Conservation (phyloP, 2,797 vertebrate genomes). For the Clarias platycephalus region DNA sequence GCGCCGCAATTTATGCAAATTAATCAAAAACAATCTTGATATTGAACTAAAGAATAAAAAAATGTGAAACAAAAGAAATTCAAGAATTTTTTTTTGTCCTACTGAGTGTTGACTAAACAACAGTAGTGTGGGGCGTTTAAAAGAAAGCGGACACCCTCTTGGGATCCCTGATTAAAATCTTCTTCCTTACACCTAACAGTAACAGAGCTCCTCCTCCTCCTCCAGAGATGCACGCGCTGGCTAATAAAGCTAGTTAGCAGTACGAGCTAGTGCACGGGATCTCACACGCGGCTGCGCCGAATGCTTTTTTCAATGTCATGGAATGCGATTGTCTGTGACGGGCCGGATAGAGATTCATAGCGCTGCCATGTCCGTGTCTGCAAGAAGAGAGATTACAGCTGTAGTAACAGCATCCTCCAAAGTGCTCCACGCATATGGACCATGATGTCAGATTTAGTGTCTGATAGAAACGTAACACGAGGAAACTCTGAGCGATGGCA, state of each 20-base stretch:
- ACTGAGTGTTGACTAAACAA: constrained; percentile 67
- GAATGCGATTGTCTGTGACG: constrained; percentile 63
- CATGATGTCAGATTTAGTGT: constrained; percentile 72
- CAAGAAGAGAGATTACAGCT: constrained; percentile 55
- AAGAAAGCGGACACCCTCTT: constrained; percentile 64
- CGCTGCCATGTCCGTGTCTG: constrained; percentile 45
- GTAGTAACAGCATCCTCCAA: constrained; percentile 48
- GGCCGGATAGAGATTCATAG: constrained; percentile 58
- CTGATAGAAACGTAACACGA: constrained; percentile 67
- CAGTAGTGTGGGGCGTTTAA: constrained; percentile 70
- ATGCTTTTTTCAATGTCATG: constrained; percentile 64
- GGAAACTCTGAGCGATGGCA: constrained; percentile 74
- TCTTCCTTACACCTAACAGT: constrained; percentile 69
- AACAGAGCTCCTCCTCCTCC: constrained; percentile 52
- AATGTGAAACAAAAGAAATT: background rate
- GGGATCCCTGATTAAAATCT: constrained; percentile 68
- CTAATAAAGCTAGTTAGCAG: constrained; percentile 33
- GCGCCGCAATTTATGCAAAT: background rate
- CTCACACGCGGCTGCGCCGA: constrained; percentile 53
- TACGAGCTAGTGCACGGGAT: constrained; percentile 54
- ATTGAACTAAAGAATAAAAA: background rate
- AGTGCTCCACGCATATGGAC: constrained; percentile 57
- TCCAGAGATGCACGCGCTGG: constrained; percentile 30
- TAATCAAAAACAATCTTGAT: background rate
- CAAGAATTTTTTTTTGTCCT: background rate